Percentiles rank a stretch among this genome's conserved stretches.
Evolutionary conservation across 2,797 vertebrate species (phyloP).

Genomic region (Notolabrus celidotus): DNA sequence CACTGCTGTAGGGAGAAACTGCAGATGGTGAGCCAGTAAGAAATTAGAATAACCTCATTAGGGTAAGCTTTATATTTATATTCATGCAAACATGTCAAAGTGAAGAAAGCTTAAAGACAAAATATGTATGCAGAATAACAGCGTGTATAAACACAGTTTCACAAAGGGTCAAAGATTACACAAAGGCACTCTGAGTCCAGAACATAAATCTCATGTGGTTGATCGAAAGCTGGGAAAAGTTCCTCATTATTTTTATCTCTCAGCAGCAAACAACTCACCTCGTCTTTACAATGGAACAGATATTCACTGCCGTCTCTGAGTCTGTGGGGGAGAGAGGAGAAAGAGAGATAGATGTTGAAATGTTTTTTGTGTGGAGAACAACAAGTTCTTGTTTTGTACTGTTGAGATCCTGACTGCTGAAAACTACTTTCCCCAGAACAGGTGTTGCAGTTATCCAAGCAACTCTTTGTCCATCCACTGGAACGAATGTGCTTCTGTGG

Average conservation of each 20-base stretch:
- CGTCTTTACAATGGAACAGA: constrained; percentile 98
- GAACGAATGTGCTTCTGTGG: background rate
- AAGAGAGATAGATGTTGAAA: too few species aligned
- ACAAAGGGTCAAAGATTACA: background rate
- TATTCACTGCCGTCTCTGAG: constrained; percentile 94
- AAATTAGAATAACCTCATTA: background rate
- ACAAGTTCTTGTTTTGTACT: too few species aligned
- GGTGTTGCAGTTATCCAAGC: background rate
- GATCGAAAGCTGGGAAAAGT: background rate
- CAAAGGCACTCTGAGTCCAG: background rate
- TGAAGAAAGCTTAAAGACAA: background rate
- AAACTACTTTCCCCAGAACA: background rate
- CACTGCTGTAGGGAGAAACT: background rate
- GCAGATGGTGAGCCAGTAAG: rapidly evolving
- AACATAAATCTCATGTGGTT: background rate
- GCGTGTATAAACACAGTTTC: constrained; percentile 2
- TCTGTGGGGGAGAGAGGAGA: constrained; percentile 76
- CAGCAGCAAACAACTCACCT: constrained; percentile 83
- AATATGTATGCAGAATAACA: background rate
- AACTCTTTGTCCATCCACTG: background rate
- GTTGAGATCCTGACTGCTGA: too few species aligned
- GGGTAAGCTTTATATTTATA: background rate
- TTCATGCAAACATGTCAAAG: background rate
- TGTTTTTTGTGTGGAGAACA: too few species aligned
- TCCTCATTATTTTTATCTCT: background rate